Base-by-base conservation (phyloP, 2,888 invertebrate species). In the Eupithecia centaureata region DNA sequence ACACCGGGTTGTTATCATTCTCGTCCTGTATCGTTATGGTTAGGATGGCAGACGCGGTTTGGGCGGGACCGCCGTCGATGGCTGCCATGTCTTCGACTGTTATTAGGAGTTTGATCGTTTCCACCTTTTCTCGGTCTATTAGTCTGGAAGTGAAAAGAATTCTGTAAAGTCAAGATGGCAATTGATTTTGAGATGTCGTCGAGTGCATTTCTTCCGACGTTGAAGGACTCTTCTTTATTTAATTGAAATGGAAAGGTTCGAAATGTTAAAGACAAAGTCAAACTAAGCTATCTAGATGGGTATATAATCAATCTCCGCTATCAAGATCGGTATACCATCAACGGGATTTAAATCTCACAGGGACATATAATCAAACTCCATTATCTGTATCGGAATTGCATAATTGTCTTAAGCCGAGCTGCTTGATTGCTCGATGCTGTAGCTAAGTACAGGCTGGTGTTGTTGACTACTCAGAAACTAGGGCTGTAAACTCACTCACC, bases 1-100 rank as follows among this genome's bases (percentile, higher is more conserved):
- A 98, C 80, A 95, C 95, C 0, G 98, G 98, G 82, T 96, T 96
- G 80, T 98, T 98, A 79, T 98, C 98, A 79, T 98, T 98, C 65
- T 97, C 97, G 83, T 98, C 98, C 63, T 96, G 95, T 8, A 98
- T 94, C 27, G 95, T 90, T 52, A 98, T 95, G 4, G 95, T 96
- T 10, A 98, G 90, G 0, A 95, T 95, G 0, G 96, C 96, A 91
- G 90, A 95, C 0, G 96, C 96, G 2, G 95, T 95, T 88, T 98
- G 98, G 8, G 85, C 89, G 0, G 92, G 87, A 0, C 94, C 89
- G 5, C 95, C 96, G 63, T 95, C 96, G 30, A 95, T 95, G 0
- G 98, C 97, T 0, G 96, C 97, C 82, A 96, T 93, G 87, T 99
- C 99, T 88, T 97, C 96, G 0, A 97, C 98, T 5, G 95, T 92